A percentile compares a stretch with the other conserved stretches of the same genome.
Conservation (phyloP, 2,888 invertebrate genomes). For the Plutella xylostella region DNA sequence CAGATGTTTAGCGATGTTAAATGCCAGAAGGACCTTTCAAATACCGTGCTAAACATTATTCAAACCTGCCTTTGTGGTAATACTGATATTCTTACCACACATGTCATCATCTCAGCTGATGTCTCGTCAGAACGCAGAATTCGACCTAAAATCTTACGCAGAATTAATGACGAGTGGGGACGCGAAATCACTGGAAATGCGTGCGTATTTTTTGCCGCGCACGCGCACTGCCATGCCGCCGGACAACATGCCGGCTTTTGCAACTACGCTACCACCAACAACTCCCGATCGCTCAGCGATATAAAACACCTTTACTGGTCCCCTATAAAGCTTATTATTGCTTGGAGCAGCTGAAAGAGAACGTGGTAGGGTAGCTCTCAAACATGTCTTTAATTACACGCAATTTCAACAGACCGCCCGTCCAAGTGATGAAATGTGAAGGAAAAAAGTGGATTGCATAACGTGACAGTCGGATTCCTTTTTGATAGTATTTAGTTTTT, state of each 20-base stretch:
- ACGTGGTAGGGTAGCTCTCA: slow-evolving; percentile 19
- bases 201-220: slow-evolving; percentile 37
- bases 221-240: slow-evolving; percentile 32
- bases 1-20: no score
- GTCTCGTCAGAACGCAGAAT: no score
- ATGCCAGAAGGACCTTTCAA: no score
- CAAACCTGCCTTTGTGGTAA: no score
- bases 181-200: slow-evolving; percentile 38
- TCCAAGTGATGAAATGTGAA: slow-evolving; percentile 44
- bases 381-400: slow-evolving; percentile 47
- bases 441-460: slow-evolving; percentile 44
- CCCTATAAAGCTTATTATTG: background rate
- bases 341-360: background rate
- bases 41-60: no score
- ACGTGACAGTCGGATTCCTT: slow-evolving; percentile 18
- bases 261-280: background rate
- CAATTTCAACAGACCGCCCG: slow-evolving; percentile 42
- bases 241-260: background rate
- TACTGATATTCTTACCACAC: no score
- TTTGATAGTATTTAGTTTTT: background rate
- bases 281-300: no score
- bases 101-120: background rate
- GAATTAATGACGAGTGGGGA: slow-evolving; percentile 35
- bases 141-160: background rate
- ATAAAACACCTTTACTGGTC: no score